These are phyloP conservation scores for Papilio machaon DNA, from an alignment of 1,140 invertebrate genomes.

Conservation along the genomic window DNA sequence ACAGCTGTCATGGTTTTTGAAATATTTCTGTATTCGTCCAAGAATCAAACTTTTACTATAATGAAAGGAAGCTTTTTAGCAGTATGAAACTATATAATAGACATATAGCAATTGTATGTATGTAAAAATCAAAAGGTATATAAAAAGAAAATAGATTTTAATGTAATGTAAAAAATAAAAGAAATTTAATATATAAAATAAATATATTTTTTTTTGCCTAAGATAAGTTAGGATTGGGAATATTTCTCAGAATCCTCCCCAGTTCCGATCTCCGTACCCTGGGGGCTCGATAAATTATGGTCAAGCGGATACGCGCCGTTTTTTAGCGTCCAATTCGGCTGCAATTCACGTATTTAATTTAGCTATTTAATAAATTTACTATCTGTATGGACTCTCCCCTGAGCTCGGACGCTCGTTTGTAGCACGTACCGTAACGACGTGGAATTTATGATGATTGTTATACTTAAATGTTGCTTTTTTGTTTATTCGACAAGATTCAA, in stretches of 20 bases:
- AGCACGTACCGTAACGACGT: slow-evolving; percentile 13
- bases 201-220: neutral
- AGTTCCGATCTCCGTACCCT: slow-evolving; percentile 39
- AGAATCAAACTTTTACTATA: neutral
- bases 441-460: slow-evolving; percentile 12
- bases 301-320: slow-evolving; percentile 45
- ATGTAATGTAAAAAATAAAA: neutral
- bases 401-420: slow-evolving; percentile 1
- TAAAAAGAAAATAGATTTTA: too few species aligned
- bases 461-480: neutral
- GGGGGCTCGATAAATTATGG: slow-evolving; percentile 54
- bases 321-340: slow-evolving; percentile 58
- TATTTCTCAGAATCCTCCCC: slow-evolving; percentile 29
- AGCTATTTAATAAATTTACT: slow-evolving; percentile 60
- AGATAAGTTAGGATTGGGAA: neutral
- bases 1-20: slow-evolving; percentile 4
- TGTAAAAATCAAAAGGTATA: too few species aligned
- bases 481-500: neutral
- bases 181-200: slow-evolving; percentile 1
- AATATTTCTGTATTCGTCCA: neutral
- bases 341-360: slow-evolving; percentile 77
- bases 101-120: too few species aligned
- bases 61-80: neutral
- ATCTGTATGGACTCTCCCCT: slow-evolving; percentile 33
- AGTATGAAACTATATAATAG: too few species aligned